Conservation (phyloP, 2,888 invertebrate species). For the Notodonta ziczac region DNA sequence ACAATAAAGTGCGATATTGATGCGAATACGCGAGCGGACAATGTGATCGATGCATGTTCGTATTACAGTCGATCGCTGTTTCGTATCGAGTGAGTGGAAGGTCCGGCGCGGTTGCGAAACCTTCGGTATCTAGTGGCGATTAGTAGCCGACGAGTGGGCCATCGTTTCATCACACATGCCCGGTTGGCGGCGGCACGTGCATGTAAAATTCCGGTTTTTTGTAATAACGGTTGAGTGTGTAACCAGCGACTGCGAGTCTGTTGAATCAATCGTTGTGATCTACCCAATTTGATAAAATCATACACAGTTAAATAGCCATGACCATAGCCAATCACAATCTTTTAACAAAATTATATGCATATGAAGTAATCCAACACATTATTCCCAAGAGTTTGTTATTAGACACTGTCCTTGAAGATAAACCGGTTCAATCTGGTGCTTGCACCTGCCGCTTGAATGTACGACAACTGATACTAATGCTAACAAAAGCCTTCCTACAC, state of each 20-base stretch:
- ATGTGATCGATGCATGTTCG: constrained; percentile 57
- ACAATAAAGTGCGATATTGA: not conserved
- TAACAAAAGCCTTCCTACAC: constrained; percentile 15
- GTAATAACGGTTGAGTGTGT: constrained; percentile 47
- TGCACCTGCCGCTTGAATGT: constrained; percentile 1
- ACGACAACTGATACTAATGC: constrained; percentile 7
- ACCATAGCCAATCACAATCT: not conserved
- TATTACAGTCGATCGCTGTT: constrained; percentile 62
- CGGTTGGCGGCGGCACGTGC: constrained; percentile 59
- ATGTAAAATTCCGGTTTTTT: constrained; percentile 60
- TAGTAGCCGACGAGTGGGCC: constrained; percentile 73
- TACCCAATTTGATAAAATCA: not conserved
- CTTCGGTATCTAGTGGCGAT: constrained; percentile 74
- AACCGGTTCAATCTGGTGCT: constrained; percentile 18
- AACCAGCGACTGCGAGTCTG: constrained; percentile 42
- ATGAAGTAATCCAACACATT: no score
- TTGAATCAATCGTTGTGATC: constrained; percentile 43
- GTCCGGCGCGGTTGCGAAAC: constrained; percentile 73
- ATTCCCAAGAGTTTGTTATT: not conserved
- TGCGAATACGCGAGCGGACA: constrained; percentile 27
- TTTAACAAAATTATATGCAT: not conserved
- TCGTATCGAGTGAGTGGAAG: constrained; percentile 77
- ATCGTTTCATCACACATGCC: constrained; percentile 76
- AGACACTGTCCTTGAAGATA: constrained; percentile 12
- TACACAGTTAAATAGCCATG: no score